Base-by-base conservation (phyloP, 2,113 vertebrate species). In the Tetrao urogallus region DNA sequence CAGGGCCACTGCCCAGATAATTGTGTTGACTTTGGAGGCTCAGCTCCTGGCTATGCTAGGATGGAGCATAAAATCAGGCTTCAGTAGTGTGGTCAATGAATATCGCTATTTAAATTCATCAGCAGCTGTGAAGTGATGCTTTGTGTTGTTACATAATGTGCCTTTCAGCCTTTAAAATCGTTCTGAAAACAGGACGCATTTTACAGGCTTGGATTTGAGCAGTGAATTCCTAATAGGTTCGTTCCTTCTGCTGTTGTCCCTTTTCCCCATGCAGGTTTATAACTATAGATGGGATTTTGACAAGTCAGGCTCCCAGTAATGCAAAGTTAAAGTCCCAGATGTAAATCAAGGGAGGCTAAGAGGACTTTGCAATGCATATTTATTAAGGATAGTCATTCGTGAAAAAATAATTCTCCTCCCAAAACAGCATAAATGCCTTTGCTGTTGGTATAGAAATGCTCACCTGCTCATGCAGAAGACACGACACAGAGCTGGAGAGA, bases 231-330 rank as follows among this genome's bases (percentile, higher is more conserved):
- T 92, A 82, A 86, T 58, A 66, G 65, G 28, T 48, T 94, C 8
- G 0, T 77, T 81, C 70, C 71, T 93, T 86, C 60, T 8, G 2
- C 67, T 60, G 45, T 60, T 79, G 61, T 25, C 30, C 54, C 3
- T 0, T 60, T 63, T 72, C 69, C 30, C 76, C 5, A 0, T 65
- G 69, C 71, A 84, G 76, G 56, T 82, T 92, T 83, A 56, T 96
- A 94, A 95, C 94, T 96, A 87, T 83, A 87, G 89, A 78, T 64
- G 87, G 77, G 89, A 86, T 82, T 93, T 93, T 95, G 93, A 94
- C 92, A 95, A 92, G 73, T 28, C 86, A 81, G 48, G 16, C 76
- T 89, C 71, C 38, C 45, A 86, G 89, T 89, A 93, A 96, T 72
- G 90, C 88, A 96, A 90, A 95, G 93, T 94, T 92, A 64, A 95